Base-by-base conservation (phyloP, 2,797 vertebrate genomes). In the Leucoraja ocellata region DNA sequence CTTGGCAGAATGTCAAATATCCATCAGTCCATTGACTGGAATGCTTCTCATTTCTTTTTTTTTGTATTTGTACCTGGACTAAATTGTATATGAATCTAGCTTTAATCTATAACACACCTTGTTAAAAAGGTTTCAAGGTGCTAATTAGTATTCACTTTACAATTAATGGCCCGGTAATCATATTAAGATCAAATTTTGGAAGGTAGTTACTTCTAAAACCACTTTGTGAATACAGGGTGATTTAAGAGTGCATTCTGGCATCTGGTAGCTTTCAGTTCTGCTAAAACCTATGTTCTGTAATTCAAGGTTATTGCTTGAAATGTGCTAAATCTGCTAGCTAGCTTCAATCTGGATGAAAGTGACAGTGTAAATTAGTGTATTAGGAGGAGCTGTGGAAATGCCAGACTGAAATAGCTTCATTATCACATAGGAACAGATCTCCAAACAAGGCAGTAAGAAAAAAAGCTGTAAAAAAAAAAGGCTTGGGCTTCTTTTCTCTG, bases 391-490 rank as follows among this genome's bases (percentile, higher is more conserved):
- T 74, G 71, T 76, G 73, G 39, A 76, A 92, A 76, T 54, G 68
- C 90, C 65, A 76, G 73, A 36, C 90, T 74, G 71, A 92, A 76
- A 73, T 92, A 92, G 39, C 90, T 92, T 92, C 90, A 76, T 92
- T 92, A 76, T 74, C 23, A 54, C 68, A 74, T 74, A 74, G 71
- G 71, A 54, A 65, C 28, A 63, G 25, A 74, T 74, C 68, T 74
- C 73, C 2, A 71, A 74, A 91, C 90, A 91, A 74, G 25, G 13
- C 39, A 54, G 90, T 25, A 21, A 68, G 14, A 61, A 76, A 74
- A 58, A n/a, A 4, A 39, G 1, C 39, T 46, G 68, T 46, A 54
- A 54, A 54, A 54, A 54, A 54, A 54, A 91, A 54, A 73, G 36
- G 18, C 71, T 74, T 76, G 13, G 16, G 25, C 39, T 91, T 54